phyloP scores from a whole-genome alignment of 2,113 vertebrate genomes.

The Forbesichthys agassizii region DNA sequence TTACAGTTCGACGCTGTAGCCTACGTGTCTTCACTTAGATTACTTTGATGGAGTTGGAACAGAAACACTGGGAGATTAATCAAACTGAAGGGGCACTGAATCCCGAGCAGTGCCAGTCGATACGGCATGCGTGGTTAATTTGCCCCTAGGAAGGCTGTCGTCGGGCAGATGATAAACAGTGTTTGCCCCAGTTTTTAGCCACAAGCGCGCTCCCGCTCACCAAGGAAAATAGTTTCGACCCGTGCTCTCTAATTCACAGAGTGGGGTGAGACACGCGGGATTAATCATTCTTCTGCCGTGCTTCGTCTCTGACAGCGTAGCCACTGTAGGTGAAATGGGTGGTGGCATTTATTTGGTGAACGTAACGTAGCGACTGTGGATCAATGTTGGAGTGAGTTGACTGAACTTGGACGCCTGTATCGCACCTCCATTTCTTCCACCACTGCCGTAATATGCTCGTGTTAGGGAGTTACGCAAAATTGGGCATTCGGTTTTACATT shows the following conservation, averaged over 20 bases:
- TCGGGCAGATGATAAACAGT: constrained; percentile 78
- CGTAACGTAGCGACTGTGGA: constrained; percentile 21
- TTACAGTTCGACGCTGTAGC: constrained; percentile 66
- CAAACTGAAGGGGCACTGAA: constrained; percentile 74
- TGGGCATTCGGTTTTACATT: no score
- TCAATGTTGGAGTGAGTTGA: constrained; percentile 14
- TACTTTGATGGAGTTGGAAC: constrained; percentile 74
- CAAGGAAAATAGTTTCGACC: constrained; percentile 80
- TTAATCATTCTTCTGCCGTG: constrained; percentile 73
- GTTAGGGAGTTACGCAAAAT: no score
- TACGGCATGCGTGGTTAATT: constrained; percentile 61
- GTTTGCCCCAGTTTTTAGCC: constrained; percentile 76
- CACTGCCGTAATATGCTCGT: no score
- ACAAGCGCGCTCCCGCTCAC: constrained; percentile 69
- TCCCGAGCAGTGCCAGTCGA: constrained; percentile 71
- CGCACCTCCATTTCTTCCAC: no score
- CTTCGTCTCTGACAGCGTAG: constrained; percentile 48
- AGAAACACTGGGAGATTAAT: constrained; percentile 71
- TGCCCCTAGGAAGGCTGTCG: constrained; percentile 67
- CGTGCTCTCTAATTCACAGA: constrained; percentile 76
- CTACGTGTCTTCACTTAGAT: constrained; percentile 64
- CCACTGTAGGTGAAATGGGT: constrained; percentile 32
- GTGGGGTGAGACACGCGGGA: constrained; percentile 69
- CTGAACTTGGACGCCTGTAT: background rate
- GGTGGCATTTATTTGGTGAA: constrained; percentile 40